These are phyloP conservation scores for Seira musarum DNA, from an alignment of 2,888 invertebrate species.

Conservation along the genomic window DNA sequence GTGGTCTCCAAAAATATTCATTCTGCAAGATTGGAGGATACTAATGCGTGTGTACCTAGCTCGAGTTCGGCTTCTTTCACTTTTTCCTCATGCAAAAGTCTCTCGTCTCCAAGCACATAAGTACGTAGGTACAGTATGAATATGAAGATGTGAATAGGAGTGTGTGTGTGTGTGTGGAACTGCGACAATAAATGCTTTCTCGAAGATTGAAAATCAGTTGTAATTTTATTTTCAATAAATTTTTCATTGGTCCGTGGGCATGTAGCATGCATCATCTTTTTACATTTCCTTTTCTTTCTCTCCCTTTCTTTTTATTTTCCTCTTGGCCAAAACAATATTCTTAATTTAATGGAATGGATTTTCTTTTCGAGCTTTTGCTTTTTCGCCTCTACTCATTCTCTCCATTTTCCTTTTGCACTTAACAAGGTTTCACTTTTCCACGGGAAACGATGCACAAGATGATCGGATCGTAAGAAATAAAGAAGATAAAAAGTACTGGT, in stretches of 20 bases:
- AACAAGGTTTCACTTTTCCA: constrained; percentile 12
- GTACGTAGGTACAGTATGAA: too few species aligned
- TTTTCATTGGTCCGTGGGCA: constrained; percentile 44
- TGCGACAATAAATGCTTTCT: constrained; percentile 39
- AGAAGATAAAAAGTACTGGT: too few species aligned
- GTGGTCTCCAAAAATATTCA: too few species aligned
- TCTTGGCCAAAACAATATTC: constrained; percentile 45
- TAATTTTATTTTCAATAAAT: constrained; percentile 55
- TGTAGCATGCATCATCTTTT: constrained; percentile 48
- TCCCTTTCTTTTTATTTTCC: constrained; percentile 19
- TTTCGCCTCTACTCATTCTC: constrained; percentile 6
- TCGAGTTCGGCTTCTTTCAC: too few species aligned
- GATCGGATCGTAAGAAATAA: too few species aligned
- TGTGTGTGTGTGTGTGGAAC: too few species aligned
- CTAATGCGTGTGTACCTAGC: too few species aligned
- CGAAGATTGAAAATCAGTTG: constrained; percentile 52
- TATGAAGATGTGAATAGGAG: too few species aligned
- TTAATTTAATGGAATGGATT: constrained; percentile 35
- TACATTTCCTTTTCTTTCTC: background rate
- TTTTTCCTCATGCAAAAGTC: too few species aligned
- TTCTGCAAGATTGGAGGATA: too few species aligned
- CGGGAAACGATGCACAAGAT: too few species aligned
- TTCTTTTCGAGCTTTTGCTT: constrained; percentile 2
- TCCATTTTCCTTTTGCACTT: background rate
- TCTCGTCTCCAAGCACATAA: too few species aligned